A percentile compares a stretch with the other conserved stretches of the same genome.
These are phyloP conservation scores for Myocastor coypus DNA, from an alignment of 2,113 vertebrate genomes.

Conservation along the genomic window DNA sequence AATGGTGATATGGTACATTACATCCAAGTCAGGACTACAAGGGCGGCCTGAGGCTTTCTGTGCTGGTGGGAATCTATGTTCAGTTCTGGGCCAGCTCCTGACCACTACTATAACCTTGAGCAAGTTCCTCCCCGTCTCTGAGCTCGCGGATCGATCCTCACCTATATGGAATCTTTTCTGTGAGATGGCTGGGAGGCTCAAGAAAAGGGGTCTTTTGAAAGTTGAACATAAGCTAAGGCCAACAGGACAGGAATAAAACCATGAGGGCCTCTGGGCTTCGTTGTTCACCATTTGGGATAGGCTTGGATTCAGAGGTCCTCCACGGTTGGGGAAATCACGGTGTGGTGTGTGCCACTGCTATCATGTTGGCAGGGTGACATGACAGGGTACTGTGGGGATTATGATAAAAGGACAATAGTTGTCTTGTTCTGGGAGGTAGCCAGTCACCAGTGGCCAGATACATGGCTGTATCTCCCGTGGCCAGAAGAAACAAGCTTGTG, in stretches of 20 bases:
- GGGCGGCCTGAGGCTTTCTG: not conserved
- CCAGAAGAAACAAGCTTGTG: not conserved
- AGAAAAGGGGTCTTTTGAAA: not conserved
- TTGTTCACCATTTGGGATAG: not conserved
- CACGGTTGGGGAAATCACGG: not conserved
- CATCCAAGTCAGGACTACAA: not conserved
- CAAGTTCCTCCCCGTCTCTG: not conserved
- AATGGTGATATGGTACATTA: not conserved
- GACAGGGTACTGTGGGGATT: not conserved
- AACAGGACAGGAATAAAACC: not conserved
- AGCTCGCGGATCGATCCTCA: not conserved
- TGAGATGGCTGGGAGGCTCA: not conserved
- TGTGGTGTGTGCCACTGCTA: rapidly evolving
- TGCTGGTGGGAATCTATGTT: not conserved
- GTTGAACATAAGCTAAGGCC: not conserved
- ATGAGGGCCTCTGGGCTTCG: not conserved
- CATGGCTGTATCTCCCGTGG: not conserved
- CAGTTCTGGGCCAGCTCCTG: not conserved
- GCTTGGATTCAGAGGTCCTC: not conserved
- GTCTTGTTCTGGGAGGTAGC: not conserved
- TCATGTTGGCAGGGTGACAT: not conserved
- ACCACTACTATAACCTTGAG: not conserved
- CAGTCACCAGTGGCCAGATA: not conserved
- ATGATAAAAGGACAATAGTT: not conserved
- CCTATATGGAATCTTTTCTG: not conserved